Evolutionary conservation across 2,797 vertebrate species (phyloP), one percentile per base, ranked within the genome.

Genomic region (Microchirus variegatus): DNA sequence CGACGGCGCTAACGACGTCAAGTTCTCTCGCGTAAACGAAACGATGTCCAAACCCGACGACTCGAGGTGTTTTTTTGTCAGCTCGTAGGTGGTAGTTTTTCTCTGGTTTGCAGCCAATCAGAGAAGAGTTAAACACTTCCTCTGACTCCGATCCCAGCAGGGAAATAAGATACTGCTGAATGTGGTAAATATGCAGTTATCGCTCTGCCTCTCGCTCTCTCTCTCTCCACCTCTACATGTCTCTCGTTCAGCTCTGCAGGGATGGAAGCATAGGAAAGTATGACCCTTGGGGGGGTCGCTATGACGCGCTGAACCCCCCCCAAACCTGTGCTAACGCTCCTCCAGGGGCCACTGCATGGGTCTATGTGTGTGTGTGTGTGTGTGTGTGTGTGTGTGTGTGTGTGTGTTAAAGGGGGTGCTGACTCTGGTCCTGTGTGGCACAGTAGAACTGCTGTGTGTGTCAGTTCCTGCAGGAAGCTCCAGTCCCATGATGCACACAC

Each of bases 341-440:
- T 90, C 82, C 76, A 49, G 89, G 87, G 90, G 82, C 64, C 56
- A 18, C 64, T 50, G 3, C 37, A 35, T 26, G 41, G 63, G 73
- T 65, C 43, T 56, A 26, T 59, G 57, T 57, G 44, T 60, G 49
- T 26, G 44, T 53, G 59, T 63, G 72, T 53, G 72, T 59, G 64
- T 44, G 67, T 1, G 35, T 76, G 77, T 59, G 57, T 57, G 44
- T 60, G 49, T 26, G 44, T 53, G 59, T 63, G 72, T 53, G 72
- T 59, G 64, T 44, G 67, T 1, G 35, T 76, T 83, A 72, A 51
- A 68, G 63, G 81, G 84, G 90, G 91, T 91, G 92, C 92, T 93
- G 92, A 94, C 90, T 91, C 87, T 81, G 87, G 91, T 91, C 93
- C 92, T 92, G 90, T 85, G 90, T 92, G 92, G 89, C 87, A 91